Evolutionary conservation across 2,888 invertebrate genomes (phyloP).

Genomic region (Sialis lutaria): DNA sequence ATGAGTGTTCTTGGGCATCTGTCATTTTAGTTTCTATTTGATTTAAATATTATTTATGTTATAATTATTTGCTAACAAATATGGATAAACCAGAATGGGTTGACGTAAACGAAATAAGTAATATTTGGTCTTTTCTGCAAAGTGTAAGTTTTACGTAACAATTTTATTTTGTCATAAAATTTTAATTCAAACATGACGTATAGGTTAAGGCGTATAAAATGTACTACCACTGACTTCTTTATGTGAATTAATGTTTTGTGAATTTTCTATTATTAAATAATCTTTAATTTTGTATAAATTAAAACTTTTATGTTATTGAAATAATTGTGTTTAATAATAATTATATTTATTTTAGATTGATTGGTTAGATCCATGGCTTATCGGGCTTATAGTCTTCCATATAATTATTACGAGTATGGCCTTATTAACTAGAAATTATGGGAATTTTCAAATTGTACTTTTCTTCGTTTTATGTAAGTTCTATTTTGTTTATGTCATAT

Average conservation of each 20-base stretch:
- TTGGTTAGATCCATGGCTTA: conserved; percentile 79
- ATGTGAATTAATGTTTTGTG: background rate
- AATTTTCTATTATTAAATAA: background rate
- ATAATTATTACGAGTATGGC: conserved; percentile 60
- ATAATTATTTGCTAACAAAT: background rate
- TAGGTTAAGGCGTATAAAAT: background rate
- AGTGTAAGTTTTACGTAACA: conserved; percentile 42
- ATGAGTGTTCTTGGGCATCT: too few relatives aligned
- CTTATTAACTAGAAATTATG: conserved; percentile 65
- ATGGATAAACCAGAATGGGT: conserved; percentile 43
- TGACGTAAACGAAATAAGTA: conserved; percentile 56
- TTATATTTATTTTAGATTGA: conserved; percentile 45
- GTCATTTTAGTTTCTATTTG: too few relatives aligned
- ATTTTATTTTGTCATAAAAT: background rate
- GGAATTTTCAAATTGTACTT: conserved; percentile 69
- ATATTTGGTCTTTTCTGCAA: conserved; percentile 58
- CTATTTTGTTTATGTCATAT: conserved; percentile 4
- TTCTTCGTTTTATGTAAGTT: conserved; percentile 67
- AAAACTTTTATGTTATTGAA: background rate
- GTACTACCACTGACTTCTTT: background rate
- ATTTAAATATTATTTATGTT: background rate
- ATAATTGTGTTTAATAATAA: conserved; percentile 4
- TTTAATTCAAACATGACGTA: background rate
- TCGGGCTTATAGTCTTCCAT: conserved; percentile 58
- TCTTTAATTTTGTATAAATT: background rate